phyloP scores from a whole-genome alignment of 2,113 vertebrate species.

The Elgaria multicarinata region DNA sequence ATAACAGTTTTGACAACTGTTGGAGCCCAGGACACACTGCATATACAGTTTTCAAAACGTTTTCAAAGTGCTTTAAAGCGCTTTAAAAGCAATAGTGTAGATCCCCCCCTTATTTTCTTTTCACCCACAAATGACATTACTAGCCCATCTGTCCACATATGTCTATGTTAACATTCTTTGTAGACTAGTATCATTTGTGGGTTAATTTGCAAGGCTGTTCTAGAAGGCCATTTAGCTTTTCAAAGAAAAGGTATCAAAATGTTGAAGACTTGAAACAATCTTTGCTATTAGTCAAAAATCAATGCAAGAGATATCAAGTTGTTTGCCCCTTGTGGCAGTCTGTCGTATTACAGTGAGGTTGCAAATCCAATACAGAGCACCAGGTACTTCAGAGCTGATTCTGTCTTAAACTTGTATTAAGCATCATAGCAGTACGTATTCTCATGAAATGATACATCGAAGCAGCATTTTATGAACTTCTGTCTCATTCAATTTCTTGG shows the following conservation, averaged over 20 bases:
- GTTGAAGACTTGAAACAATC: background rate
- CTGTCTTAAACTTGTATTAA: slow-evolving; percentile 49
- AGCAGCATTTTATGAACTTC: slow-evolving; percentile 63
- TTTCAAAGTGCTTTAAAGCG: too few relatives aligned
- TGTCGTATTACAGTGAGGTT: slow-evolving; percentile 2
- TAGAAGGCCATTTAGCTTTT: background rate
- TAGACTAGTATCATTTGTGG: background rate
- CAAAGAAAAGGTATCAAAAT: background rate
- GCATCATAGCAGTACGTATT: slow-evolving; percentile 46
- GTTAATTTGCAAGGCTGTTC: background rate
- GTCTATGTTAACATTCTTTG: background rate
- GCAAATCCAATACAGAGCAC: slow-evolving; percentile 16
- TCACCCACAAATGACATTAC: background rate
- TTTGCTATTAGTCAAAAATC: slow-evolving; percentile 32
- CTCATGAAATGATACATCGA: slow-evolving; percentile 10
- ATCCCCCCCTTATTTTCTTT: background rate
- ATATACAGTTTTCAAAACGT: too few relatives aligned
- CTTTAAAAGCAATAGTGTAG: too few relatives aligned
- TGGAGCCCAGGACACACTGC: too few relatives aligned
- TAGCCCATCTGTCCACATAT: background rate
- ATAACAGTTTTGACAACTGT: too few relatives aligned
- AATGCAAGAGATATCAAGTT: background rate
- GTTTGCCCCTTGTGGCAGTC: background rate
- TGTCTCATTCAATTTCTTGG: slow-evolving; percentile 66
- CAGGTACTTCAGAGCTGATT: slow-evolving; percentile 30